Conservation (phyloP, 2,888 invertebrate species). For the Ectemnius continuus region DNA sequence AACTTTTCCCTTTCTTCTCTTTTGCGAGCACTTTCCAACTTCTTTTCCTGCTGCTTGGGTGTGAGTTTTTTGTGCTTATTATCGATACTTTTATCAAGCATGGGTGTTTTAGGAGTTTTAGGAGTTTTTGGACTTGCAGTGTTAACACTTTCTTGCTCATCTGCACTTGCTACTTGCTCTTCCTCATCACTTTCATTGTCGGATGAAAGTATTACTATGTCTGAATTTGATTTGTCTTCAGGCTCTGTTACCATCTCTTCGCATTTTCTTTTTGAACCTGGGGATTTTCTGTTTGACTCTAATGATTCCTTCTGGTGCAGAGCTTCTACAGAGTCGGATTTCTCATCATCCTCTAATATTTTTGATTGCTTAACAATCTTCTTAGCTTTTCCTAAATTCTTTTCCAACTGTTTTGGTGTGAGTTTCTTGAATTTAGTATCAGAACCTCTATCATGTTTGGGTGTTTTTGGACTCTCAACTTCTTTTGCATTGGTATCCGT, state of each 20-base stretch:
- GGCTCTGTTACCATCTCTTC: slow-evolving; percentile 23
- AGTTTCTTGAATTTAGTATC: slow-evolving; percentile 61
- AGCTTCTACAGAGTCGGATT: neutral
- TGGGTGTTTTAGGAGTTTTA: slow-evolving; percentile 28
- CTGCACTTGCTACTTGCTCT: slow-evolving; percentile 9
- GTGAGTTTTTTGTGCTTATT: slow-evolving; percentile 69
- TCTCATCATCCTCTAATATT: neutral
- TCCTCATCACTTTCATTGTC: slow-evolving; percentile 57
- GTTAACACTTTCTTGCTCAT: slow-evolving; percentile 17
- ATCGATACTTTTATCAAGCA: slow-evolving; percentile 8
- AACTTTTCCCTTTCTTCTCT: slow-evolving; percentile 80
- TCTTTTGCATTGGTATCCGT: slow-evolving; percentile 14
- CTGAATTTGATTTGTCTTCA: slow-evolving; percentile 49
- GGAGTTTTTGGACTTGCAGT: slow-evolving; percentile 30
- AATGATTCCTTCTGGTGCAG: neutral
- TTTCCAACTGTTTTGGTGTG: slow-evolving; percentile 79
- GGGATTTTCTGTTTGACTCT: neutral
- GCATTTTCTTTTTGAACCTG: neutral
- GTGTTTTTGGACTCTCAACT: slow-evolving; percentile 22
- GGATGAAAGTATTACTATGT: slow-evolving; percentile 51
- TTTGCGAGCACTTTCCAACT: slow-evolving; percentile 81
- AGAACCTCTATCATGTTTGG: slow-evolving; percentile 9
- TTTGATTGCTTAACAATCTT: no score
- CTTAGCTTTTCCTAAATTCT: slow-evolving; percentile 78
- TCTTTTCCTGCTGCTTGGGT: slow-evolving; percentile 80